A percentile compares a stretch with the other conserved stretches of the same genome.
These are phyloP conservation scores for Temnopleurus reevesii DNA, from an alignment of 53 echinoderm and acorn worm genomes.

Conservation along the genomic window DNA sequence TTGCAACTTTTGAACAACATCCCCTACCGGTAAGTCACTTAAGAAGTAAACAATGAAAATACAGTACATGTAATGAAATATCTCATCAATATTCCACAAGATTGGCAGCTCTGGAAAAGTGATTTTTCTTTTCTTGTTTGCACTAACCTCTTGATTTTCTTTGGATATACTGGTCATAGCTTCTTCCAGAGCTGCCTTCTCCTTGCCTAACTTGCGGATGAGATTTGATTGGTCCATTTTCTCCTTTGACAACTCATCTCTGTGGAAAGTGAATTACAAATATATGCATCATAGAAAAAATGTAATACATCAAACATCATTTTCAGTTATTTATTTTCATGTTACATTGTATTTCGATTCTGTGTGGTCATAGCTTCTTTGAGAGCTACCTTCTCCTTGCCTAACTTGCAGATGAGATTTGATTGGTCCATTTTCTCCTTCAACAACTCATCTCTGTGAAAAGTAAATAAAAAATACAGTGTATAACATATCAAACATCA, in stretches of 20 bases:
- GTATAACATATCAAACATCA: too few species aligned
- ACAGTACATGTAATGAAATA: too few species aligned
- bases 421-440: constrained; percentile 25
- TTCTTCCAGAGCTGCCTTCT: constrained; percentile 71
- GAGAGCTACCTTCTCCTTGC: constrained; percentile 64
- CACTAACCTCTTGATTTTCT: constrained; percentile 77
- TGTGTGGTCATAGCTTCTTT: constrained; percentile 78
- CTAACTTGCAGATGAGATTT: constrained; percentile 31
- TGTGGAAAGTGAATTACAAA: background rate
- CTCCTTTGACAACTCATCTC: background rate
- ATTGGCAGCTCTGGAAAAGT: too few species aligned
- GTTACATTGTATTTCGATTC: too few species aligned
- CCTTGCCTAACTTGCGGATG: constrained; percentile 41
- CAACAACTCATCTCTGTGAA: background rate
- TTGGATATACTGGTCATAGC: constrained; percentile 63
- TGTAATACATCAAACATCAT: too few species aligned
- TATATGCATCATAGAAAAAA: background rate
- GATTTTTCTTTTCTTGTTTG: too few species aligned
- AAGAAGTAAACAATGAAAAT: too few species aligned
- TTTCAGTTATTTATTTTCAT: too few species aligned
- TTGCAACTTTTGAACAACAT: too few species aligned
- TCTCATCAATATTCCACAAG: too few species aligned
- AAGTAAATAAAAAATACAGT: background rate
- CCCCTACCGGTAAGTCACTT: too few species aligned
- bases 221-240: background rate